Evolutionary conservation across 2,113 vertebrate species (phyloP).

Genomic region (Neolamprologus cancellatus): DNA sequence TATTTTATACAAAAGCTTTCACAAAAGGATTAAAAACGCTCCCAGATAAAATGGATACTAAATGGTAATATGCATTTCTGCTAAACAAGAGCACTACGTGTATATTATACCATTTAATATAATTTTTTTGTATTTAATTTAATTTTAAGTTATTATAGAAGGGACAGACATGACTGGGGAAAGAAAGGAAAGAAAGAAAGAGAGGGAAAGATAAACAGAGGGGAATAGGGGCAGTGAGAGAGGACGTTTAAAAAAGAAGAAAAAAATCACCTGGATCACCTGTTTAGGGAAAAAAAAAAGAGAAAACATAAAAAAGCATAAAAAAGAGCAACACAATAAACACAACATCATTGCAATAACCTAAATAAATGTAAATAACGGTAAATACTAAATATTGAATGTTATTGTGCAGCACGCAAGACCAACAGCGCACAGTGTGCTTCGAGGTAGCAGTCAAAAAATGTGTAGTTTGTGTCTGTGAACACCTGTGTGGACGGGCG

Average conservation of each 20-base stretch:
- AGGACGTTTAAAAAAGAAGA: neutral
- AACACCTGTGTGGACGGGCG: neutral
- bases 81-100: neutral
- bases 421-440: neutral
- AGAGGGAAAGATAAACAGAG: neutral
- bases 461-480: neutral
- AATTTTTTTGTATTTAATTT: neutral
- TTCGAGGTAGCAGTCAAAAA: neutral
- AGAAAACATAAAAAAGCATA: neutral
- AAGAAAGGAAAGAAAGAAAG: neutral
- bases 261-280: neutral
- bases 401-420: neutral
- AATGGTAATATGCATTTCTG: neutral
- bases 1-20: neutral
- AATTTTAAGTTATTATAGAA: neutral
- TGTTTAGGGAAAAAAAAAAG: neutral
- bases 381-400: neutral
- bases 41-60: neutral
- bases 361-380: neutral
- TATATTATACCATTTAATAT: neutral
- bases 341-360: neutral
- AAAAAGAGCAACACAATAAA: neutral
- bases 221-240: neutral
- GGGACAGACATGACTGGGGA: neutral
- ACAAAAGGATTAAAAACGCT: neutral